A percentile compares a stretch with the other conserved stretches of the same genome.
These are phyloP conservation scores for Scaptomyza caliginosa DNA, from an alignment of 2,888 invertebrate species.

Conservation along the genomic window DNA sequence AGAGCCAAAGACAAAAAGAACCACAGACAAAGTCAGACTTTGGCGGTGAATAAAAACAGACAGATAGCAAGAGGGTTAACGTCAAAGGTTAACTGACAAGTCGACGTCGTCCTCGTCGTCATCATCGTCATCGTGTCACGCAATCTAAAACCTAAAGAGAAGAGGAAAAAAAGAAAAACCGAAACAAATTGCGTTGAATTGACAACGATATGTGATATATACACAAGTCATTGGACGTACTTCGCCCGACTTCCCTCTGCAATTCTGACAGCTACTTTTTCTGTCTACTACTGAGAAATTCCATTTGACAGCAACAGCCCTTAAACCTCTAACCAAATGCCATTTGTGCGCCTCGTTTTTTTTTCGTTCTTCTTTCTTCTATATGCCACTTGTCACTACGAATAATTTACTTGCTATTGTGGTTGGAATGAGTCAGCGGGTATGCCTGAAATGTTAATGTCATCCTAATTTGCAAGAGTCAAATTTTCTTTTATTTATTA, in stretches of 20 bases:
- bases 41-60: neutral
- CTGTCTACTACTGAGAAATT: conserved; percentile 56
- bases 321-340: conserved; percentile 42
- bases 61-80: conserved; percentile 9
- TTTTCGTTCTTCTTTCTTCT: neutral
- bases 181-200: conserved; percentile 55
- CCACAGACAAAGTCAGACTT: neutral
- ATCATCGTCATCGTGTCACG: conserved; percentile 15
- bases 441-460: conserved; percentile 16
- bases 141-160: conserved; percentile 35
- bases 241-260: neutral
- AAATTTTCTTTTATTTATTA: neutral
- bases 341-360: conserved; percentile 15
- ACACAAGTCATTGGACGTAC: conserved; percentile 35
- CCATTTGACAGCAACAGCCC: conserved; percentile 56
- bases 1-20: conserved; percentile 29
- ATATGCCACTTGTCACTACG: neutral
- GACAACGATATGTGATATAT: conserved; percentile 44
- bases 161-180: neutral
- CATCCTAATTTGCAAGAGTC: conserved; percentile 11
- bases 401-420: conserved; percentile 10
- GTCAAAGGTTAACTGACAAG: conserved; percentile 50
- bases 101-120: conserved; percentile 5
- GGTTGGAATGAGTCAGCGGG: conserved; percentile 41
- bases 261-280: conserved; percentile 14